Base-by-base conservation (phyloP, 2,888 invertebrate species). In the Eupithecia vulgata region DNA sequence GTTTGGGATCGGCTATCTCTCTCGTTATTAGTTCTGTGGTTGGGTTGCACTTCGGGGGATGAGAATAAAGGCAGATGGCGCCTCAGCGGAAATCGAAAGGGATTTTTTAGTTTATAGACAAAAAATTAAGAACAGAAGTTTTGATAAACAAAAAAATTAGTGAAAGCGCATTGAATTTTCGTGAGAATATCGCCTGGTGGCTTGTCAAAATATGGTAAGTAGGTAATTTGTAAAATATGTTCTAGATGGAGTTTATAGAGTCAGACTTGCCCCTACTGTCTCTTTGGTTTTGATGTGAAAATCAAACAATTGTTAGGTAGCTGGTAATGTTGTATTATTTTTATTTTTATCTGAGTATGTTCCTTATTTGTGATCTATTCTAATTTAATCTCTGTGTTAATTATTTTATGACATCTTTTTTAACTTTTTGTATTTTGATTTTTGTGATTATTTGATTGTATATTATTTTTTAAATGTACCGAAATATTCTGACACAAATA, bases 41-140 rank as follows among this genome's bases (percentile, higher is more conserved):
- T 21, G 67, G 15, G 67, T 42, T 62, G 45, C 61, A 34, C 62
- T 70, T 66, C 15, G 6, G 37, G 52, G 67, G 72, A 75, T 75
- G 75, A 73, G 90, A 88, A 91, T 86, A 84, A 87, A 84, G 81
- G 90, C 94, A 94, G 93, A 93, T 94, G 94, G 94, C 92, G 93
- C 93, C 91, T 87, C 85, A 84, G 83, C 93, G 94, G 94, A 94
- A 94, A 94, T 93, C 93, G 94, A 94, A 94, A 94, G 94, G 90
- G 84, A 86, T 84, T 90, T 91, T 90, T 91, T 90, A 80, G 77
- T 78, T 78, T 80, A 87, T 85, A 80, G 83, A 81, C 81, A 21
- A 91, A 92, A 87, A 76, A 79, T 81, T 86, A 85, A 86, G 89
- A 90, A 90, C 83, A 83, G 79, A 77, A 68, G 80, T 85, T 85